Evolutionary conservation across 2,113 vertebrate genomes (phyloP).

Genomic region (Hirundichthys speculiger): DNA sequence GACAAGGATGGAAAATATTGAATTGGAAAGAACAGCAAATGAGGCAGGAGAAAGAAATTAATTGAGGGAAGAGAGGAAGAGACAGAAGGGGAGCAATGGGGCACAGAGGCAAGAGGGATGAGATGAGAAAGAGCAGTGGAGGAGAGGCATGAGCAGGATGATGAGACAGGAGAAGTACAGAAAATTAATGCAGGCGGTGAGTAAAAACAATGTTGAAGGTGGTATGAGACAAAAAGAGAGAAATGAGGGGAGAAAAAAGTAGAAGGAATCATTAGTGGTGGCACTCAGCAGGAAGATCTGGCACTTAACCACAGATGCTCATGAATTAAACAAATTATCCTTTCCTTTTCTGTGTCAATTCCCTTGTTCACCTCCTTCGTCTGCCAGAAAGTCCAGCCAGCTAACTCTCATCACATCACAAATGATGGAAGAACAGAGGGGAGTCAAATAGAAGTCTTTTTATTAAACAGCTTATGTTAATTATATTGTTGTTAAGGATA

Average conservation of each 20-base stretch:
- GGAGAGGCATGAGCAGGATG: constrained; percentile 33
- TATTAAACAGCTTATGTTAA: constrained; percentile 75
- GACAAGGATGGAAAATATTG: constrained; percentile 64
- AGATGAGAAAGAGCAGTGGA: constrained; percentile 9
- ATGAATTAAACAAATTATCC: constrained; percentile 81
- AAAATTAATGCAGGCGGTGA: constrained; percentile 58
- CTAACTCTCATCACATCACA: constrained; percentile 55
- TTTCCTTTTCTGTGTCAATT: constrained; percentile 75
- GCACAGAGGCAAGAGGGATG: constrained; percentile 55
- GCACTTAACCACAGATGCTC: constrained; percentile 75
- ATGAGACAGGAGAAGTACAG: constrained; percentile 51
- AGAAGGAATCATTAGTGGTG: constrained; percentile 66
- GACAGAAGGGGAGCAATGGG: constrained; percentile 55
- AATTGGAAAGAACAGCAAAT: constrained; percentile 74
- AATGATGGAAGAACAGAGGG: constrained; percentile 51
- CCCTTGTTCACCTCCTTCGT: constrained; percentile 44
- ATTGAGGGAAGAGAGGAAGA: constrained; percentile 67
- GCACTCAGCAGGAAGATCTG: constrained; percentile 67
- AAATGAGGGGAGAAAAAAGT: constrained; percentile 26
- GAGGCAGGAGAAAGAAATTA: constrained; percentile 74
- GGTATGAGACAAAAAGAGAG: constrained; percentile 55
- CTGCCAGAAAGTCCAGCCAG: constrained; percentile 55
- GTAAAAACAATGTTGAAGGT: constrained; percentile 52
- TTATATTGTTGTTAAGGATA: constrained; percentile 75
- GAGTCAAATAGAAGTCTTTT: constrained; percentile 52